Evolutionary conservation across 2,797 vertebrate species (phyloP).

Genomic region (Phataginus tetradactyla): DNA sequence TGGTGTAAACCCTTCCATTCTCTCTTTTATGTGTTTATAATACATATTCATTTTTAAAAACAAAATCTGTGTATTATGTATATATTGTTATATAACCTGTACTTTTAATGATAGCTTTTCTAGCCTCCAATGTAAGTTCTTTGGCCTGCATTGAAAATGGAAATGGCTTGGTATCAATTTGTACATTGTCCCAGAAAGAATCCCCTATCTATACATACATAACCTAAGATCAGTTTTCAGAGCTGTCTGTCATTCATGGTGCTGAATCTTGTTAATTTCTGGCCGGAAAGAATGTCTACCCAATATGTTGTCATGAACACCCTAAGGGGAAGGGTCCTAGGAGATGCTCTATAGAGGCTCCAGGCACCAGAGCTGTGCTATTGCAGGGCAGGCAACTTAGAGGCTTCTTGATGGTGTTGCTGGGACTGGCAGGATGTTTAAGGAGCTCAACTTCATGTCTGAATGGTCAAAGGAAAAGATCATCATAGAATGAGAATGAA

Average conservation of each 20-base stretch:
- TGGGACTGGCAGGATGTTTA: background rate
- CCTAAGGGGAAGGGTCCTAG: background rate
- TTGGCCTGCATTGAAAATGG: background rate
- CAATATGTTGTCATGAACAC: background rate
- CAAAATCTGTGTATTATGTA: background rate
- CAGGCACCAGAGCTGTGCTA: background rate
- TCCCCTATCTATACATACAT: background rate
- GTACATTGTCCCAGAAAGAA: background rate
- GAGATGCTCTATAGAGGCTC: background rate
- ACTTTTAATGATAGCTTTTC: background rate
- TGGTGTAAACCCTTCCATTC: background rate
- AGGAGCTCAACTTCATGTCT: background rate
- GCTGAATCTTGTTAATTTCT: background rate
- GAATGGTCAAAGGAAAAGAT: background rate
- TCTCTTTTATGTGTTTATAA: background rate
- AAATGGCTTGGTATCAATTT: background rate
- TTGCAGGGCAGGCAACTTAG: background rate
- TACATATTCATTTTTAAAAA: background rate
- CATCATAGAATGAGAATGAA: background rate
- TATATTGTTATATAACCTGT: background rate
- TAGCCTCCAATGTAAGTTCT: background rate
- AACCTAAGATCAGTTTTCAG: background rate
- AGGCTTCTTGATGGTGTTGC: background rate
- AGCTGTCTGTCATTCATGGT: background rate
- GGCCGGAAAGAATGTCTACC: background rate